phyloP scores from a whole-genome alignment of 2,888 invertebrate species.

The Koerneria pararmatus region DNA sequence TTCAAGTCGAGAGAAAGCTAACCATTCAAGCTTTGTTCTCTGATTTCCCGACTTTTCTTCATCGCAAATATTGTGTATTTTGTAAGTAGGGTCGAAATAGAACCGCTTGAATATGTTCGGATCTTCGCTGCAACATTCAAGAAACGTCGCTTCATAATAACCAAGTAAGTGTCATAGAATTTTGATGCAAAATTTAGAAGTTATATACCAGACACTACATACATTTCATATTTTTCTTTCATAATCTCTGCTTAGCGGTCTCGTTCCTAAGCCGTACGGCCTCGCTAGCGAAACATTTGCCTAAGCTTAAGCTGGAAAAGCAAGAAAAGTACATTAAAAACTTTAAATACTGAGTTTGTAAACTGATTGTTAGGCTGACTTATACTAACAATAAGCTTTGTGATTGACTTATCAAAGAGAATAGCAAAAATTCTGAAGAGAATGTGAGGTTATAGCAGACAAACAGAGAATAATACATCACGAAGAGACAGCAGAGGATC shows the following conservation, averaged over 20 bases:
- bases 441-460: not conserved
- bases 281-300: too few species aligned
- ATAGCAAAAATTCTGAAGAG: not conserved
- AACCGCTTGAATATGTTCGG: slow-evolving; percentile 35
- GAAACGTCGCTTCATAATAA: not conserved
- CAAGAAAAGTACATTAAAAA: too few species aligned
- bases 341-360: too few species aligned
- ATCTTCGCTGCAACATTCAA: slow-evolving; percentile 24
- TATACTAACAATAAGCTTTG: too few species aligned
- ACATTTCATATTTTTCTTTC: not conserved
- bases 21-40: slow-evolving; percentile 43
- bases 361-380: too few species aligned
- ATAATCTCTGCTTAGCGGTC: not conserved
- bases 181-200: too few species aligned
- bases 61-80: slow-evolving; percentile 49
- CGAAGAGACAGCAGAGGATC: too few species aligned
- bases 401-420: not conserved
- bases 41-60: slow-evolving; percentile 47
- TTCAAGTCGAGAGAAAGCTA: slow-evolving; percentile 4
- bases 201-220: too few species aligned
- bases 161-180: not conserved
- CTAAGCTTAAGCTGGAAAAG: too few species aligned
- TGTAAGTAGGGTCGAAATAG: slow-evolving; percentile 33
- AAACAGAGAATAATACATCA: not conserved
- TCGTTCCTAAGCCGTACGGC: not conserved